phyloP scores from a whole-genome alignment of 2,888 invertebrate species.

The Lamellibrachia satsuma region DNA sequence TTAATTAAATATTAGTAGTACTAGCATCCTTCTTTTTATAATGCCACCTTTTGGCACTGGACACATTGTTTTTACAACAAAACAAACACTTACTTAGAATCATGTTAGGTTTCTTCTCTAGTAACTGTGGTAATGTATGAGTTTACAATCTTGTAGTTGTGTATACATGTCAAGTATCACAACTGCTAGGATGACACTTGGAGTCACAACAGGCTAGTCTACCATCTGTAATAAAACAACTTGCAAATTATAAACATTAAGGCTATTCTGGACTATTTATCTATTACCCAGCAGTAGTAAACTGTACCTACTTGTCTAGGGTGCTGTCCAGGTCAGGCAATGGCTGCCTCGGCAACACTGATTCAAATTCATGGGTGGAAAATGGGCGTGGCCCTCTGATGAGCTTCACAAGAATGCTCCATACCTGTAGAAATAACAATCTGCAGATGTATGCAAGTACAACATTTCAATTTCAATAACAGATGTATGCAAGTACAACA shows the following conservation, averaged over 20 bases:
- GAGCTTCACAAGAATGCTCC: conserved; percentile 34
- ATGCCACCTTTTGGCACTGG: too few species aligned
- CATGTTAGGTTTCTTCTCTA: too few species aligned
- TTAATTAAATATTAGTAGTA: too few species aligned
- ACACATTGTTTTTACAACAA: too few species aligned
- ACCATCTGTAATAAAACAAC: not conserved
- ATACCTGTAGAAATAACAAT: conserved; percentile 32
- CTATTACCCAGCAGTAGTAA: not conserved
- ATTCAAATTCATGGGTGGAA: conserved; percentile 48
- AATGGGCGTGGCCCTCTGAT: conserved; percentile 31
- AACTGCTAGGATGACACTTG: too few species aligned
- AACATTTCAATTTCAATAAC: not conserved
- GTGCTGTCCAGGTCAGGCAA: conserved; percentile 51
- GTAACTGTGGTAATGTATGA: not conserved
- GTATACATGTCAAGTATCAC: too few species aligned
- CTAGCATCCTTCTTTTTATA: too few species aligned
- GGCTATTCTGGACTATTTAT: not conserved
- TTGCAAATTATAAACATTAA: not conserved
- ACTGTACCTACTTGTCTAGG: conserved; percentile 46
- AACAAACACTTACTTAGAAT: too few species aligned
- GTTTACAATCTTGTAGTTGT: not conserved
- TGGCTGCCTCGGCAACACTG: conserved; percentile 49
- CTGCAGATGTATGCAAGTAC: not conserved
- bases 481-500: not conserved
- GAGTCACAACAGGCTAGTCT: too few species aligned